These are phyloP conservation scores for Pachycephus smyrnensis DNA, from an alignment of 2,888 invertebrate species.

Conservation along the genomic window DNA sequence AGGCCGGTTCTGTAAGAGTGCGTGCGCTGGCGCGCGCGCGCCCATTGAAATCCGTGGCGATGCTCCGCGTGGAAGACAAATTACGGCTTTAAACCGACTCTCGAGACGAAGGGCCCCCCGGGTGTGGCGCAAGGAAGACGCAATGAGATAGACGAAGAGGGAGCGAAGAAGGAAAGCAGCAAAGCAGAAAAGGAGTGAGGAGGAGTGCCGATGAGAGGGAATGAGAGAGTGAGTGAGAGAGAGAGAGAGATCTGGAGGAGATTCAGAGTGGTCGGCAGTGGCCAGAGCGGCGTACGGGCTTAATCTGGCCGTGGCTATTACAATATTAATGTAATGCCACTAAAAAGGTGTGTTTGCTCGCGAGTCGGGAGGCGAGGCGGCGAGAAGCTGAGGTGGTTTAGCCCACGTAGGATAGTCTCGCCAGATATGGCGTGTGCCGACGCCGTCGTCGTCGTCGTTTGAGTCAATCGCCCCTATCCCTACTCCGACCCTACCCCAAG, in stretches of 20 bases:
- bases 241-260: conserved; percentile 9
- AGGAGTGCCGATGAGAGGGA: conserved; percentile 1
- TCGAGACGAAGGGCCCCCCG: conserved; percentile 5
- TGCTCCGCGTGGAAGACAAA: conserved; percentile 49
- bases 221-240: conserved; percentile 20
- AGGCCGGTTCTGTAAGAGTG: background rate
- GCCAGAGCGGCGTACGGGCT: conserved; percentile 26
- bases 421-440: conserved; percentile 64
- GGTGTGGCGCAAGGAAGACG: background rate
- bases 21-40: conserved; percentile 29
- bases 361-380: conserved; percentile 40
- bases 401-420: conserved; percentile 64
- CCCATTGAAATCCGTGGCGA: conserved; percentile 38
- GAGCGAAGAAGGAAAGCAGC: conserved; percentile 29
- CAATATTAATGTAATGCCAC: conserved; percentile 64
- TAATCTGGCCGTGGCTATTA: conserved; percentile 48
- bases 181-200: conserved; percentile 37
- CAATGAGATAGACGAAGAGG: conserved; percentile 2
- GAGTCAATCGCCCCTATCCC: conserved; percentile 38
- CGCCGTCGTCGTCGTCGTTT: conserved; percentile 42
- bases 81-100: conserved; percentile 29
- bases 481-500: conserved; percentile 24
- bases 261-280: conserved; percentile 21
- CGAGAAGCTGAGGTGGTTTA: conserved; percentile 36
- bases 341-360: conserved; percentile 65